These are phyloP conservation scores for Nyctalus aviator DNA, from an alignment of 2,797 vertebrate genomes.

Conservation along the genomic window DNA sequence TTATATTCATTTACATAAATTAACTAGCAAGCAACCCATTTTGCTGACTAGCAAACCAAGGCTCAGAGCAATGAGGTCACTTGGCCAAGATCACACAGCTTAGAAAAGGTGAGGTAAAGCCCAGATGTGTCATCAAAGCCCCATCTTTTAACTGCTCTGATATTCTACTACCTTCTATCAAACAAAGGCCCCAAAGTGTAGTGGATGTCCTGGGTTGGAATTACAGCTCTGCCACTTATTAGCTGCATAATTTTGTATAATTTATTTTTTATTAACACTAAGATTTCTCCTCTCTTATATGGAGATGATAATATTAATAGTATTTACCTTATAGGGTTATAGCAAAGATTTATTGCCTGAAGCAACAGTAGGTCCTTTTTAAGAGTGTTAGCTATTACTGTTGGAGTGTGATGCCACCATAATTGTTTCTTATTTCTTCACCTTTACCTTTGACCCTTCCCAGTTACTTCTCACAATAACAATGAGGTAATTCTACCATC, in stretches of 20 bases:
- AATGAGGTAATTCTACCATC: background rate
- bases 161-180: no score
- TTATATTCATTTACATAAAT: background rate
- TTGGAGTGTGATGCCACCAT: background rate
- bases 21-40: conserved; percentile 4
- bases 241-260: background rate
- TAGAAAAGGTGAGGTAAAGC: background rate
- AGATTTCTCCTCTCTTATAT: background rate
- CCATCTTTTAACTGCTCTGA: background rate
- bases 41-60: conserved; percentile 12
- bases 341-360: background rate
- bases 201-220: background rate
- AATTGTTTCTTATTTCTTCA: background rate
- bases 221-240: background rate
- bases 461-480: background rate
- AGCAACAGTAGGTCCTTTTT: background rate
- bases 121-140: background rate
- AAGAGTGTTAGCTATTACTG: background rate
- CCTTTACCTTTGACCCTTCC: background rate
- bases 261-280: background rate
- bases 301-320: background rate
- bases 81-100: background rate
- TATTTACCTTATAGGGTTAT: background rate
- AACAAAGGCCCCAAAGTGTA: background rate
- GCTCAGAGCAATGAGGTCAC: background rate